Conservation (phyloP, 2,113 vertebrate species). For the Pachyramphus minor region DNA sequence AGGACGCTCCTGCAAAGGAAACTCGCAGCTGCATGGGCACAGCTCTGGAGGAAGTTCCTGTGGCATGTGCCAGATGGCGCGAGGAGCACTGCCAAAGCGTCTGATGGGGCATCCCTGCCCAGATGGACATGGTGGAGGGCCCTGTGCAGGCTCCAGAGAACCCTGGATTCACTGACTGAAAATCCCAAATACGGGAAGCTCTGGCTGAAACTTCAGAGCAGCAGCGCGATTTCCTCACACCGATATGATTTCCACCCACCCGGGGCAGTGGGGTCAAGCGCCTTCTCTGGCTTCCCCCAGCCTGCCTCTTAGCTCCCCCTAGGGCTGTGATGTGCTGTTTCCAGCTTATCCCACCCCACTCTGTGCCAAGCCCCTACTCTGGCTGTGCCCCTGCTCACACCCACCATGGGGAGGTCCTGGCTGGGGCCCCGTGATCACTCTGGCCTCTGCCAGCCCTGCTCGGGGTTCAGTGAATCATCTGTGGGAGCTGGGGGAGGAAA, state of each 20-base stretch:
- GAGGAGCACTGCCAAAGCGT: constrained; percentile 6
- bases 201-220: neutral
- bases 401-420: rapidly evolving
- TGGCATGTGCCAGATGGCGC: neutral
- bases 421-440: neutral
- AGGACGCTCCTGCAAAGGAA: constrained; percentile 23
- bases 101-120: constrained; percentile 49
- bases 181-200: neutral
- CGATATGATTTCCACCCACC: neutral
- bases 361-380: neutral
- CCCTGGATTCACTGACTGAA: neutral
- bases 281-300: rapidly evolving
- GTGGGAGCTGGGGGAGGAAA: neutral
- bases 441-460: neutral
- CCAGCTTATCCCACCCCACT: neutral
- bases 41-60: constrained; percentile 6
- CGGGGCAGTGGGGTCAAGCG: rapidly evolving
- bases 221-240: rapidly evolving
- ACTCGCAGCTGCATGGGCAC: neutral
- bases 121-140: constrained; percentile 20
- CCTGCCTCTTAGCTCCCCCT: neutral
- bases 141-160: neutral
- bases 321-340: neutral
- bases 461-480: neutral
- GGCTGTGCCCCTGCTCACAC: neutral